These are phyloP conservation scores for Hyles vespertilio DNA, from an alignment of 1,140 invertebrate genomes.

Conservation along the genomic window DNA sequence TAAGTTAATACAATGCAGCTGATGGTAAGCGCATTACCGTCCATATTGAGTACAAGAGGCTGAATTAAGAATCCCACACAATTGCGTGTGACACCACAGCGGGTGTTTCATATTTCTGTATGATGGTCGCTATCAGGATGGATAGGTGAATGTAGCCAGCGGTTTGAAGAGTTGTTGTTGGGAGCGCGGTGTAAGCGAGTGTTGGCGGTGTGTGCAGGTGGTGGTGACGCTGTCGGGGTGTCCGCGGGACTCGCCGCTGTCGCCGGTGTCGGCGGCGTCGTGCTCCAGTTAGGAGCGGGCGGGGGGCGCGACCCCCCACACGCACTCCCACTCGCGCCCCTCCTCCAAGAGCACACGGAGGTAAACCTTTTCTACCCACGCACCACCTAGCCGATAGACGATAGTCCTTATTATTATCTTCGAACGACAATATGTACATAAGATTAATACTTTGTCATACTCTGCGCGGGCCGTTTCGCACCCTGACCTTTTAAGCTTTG, in stretches of 20 bases:
- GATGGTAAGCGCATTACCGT: no score
- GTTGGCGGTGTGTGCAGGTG: conserved; percentile 59
- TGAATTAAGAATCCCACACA: no score
- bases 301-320: conserved; percentile 73
- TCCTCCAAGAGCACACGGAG: conserved; percentile 72
- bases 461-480: conserved; percentile 37
- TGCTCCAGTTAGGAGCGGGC: conserved; percentile 89
- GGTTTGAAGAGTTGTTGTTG: no score
- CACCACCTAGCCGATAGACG: conserved; percentile 40
- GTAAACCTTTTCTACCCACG: conserved; percentile 56
- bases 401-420: conserved; percentile 72
- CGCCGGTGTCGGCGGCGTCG: conserved; percentile 89
- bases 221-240: conserved; percentile 94
- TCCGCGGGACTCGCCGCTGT: conserved; percentile 87
- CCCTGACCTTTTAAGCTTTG: neutral
- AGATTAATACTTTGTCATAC: conserved; percentile 71
- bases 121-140: no score
- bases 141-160: no score
- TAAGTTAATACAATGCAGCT: no score
- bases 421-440: conserved; percentile 77
- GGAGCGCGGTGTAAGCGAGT: neutral
- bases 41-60: no score
- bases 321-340: conserved; percentile 70
- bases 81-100: no score
- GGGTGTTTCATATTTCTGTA: no score